phyloP scores from a whole-genome alignment of 2,113 vertebrate genomes.

The Aptenodytes patagonicus region DNA sequence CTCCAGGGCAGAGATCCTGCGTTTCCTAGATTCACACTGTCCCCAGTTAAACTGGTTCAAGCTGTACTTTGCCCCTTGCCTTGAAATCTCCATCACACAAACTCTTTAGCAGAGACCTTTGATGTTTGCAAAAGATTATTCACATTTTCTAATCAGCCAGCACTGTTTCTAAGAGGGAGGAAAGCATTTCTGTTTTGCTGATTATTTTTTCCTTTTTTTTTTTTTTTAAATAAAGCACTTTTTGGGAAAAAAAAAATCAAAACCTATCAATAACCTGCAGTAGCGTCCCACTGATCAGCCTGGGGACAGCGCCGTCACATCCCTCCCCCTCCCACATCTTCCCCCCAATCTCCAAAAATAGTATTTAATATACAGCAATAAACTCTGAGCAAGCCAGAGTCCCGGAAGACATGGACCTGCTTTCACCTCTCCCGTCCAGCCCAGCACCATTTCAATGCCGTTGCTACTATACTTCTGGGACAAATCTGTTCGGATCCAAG shows the following conservation, averaged over 20 bases:
- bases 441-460: neutral
- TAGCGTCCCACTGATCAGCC: neutral
- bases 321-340: constrained; percentile 22
- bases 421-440: neutral
- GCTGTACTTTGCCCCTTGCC: neutral
- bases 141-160: constrained; percentile 16
- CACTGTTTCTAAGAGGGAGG: constrained; percentile 30
- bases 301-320: neutral
- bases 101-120: neutral
- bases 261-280: neutral
- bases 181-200: constrained; percentile 43
- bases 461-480: neutral
- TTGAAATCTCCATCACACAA: neutral
- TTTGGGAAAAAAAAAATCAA: neutral
- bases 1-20: neutral
- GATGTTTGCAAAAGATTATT: constrained; percentile 14
- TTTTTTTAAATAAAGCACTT: constrained; percentile 59
- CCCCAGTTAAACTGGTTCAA: neutral
- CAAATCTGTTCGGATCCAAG: neutral
- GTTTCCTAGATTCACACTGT: neutral
- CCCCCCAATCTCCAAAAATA: constrained; percentile 37
- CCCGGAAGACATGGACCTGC: constrained; percentile 49
- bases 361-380: constrained; percentile 52
- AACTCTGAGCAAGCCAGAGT: constrained; percentile 61
- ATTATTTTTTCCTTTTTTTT: neutral